phyloP scores from a whole-genome alignment of 2,113 vertebrate species.

The Pimephales promelas region DNA sequence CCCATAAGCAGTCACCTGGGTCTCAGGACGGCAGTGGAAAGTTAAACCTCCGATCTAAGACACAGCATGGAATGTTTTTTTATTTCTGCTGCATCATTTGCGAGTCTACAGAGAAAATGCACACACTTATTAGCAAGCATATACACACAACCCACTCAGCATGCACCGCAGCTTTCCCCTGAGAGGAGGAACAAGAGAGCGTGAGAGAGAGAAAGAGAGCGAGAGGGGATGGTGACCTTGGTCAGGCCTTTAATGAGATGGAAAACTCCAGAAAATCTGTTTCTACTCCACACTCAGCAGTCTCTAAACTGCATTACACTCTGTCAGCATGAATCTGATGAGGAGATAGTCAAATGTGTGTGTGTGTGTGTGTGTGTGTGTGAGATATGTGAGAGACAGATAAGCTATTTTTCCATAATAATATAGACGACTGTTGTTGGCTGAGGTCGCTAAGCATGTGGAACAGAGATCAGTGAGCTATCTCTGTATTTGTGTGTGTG shows the following conservation, averaged over 20 bases:
- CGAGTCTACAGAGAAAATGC: background rate
- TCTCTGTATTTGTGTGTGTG: conserved; percentile 27
- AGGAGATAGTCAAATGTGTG: conserved; percentile 10
- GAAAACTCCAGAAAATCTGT: conserved; percentile 40
- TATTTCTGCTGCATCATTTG: conserved; percentile 22
- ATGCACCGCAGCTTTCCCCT: background rate
- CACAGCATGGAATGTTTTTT: background rate
- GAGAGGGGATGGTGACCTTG: conserved; percentile 28
- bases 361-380: conserved; percentile 5
- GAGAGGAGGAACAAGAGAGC: background rate
- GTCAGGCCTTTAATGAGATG: conserved; percentile 34
- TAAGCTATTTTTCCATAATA: conserved; percentile 27
- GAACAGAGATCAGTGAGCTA: background rate
- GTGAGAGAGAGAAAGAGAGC: background rate
- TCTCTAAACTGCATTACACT: conserved; percentile 25
- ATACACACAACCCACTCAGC: conserved; percentile 21
- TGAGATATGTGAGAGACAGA: background rate
- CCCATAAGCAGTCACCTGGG: background rate
- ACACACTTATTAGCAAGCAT: conserved; percentile 15
- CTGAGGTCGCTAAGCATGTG: background rate
- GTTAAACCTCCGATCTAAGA: background rate
- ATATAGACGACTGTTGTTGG: background rate
- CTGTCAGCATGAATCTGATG: conserved; percentile 33
- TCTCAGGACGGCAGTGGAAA: background rate
- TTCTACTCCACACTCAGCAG: conserved; percentile 21